Evolutionary conservation across 2,888 invertebrate genomes (phyloP).

Genomic region (Siphlonurus alternatus): DNA sequence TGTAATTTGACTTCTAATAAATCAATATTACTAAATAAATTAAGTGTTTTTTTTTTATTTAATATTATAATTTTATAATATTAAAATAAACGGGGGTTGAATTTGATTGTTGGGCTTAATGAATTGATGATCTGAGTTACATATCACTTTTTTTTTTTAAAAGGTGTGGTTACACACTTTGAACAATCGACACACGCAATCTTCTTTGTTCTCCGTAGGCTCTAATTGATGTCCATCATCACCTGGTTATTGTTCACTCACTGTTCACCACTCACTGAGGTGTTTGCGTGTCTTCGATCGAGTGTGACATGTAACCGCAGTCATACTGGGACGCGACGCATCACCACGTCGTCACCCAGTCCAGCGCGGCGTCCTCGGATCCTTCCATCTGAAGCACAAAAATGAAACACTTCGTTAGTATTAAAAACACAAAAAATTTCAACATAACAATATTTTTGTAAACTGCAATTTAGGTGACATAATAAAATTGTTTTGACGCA

Average conservation of each 20-base stretch:
- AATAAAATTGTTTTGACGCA: too few relatives aligned
- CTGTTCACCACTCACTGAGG: not conserved
- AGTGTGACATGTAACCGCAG: not conserved
- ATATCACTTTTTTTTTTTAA: not conserved
- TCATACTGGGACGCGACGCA: not conserved
- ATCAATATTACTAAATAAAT: not conserved
- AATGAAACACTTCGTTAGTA: not conserved
- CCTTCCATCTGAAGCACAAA: not conserved
- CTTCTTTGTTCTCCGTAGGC: not conserved
- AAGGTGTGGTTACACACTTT: not conserved
- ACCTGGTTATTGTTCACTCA: not conserved
- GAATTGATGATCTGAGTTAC: not conserved
- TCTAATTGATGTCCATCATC: not conserved
- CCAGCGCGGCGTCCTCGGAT: not conserved
- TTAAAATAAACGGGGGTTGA: not conserved
- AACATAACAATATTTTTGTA: too few relatives aligned
- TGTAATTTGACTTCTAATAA: not conserved
- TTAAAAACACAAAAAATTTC: too few relatives aligned
- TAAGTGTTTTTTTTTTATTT: not conserved
- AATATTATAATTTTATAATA: not conserved
- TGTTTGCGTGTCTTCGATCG: too few relatives aligned
- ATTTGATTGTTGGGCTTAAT: not conserved
- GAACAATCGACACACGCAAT: not conserved
- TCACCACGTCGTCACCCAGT: slow-evolving; percentile 2
- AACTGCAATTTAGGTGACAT: too few relatives aligned